Evolutionary conservation across 92 coral and sea anemone species (phyloP).

Genomic region (Siderastrea radians): DNA sequence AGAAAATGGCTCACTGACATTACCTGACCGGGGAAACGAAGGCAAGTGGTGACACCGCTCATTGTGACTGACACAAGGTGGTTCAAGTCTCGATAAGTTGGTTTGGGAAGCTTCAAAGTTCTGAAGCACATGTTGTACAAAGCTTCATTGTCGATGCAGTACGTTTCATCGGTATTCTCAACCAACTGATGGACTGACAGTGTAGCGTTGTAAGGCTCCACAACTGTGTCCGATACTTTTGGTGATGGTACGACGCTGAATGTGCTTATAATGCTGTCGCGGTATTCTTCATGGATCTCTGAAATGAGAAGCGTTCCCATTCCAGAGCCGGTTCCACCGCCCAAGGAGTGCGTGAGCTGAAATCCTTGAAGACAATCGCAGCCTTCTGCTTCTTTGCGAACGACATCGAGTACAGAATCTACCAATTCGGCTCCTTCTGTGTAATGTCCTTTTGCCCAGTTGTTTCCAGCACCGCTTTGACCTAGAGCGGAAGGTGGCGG

Average conservation of each 20-base stretch:
- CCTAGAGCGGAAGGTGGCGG: slow-evolving; percentile 64
- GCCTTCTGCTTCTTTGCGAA: slow-evolving; percentile 95
- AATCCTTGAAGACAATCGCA: slow-evolving; percentile 98
- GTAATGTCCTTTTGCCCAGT: too few species aligned
- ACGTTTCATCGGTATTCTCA: slow-evolving; percentile 83
- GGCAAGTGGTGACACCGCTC: too few species aligned
- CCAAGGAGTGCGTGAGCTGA: slow-evolving; percentile 65
- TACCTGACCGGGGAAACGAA: slow-evolving; percentile 64
- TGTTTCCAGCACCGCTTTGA: slow-evolving; percentile 92
- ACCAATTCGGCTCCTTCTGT: too few species aligned
- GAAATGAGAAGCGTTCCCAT: slow-evolving; percentile 41
- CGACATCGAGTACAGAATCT: slow-evolving; percentile 91
- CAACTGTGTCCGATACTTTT: too few species aligned
- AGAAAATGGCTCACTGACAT: too few species aligned
- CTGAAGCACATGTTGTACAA: slow-evolving; percentile 89
- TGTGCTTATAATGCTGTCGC: slow-evolving; percentile 96
- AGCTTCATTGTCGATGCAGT: slow-evolving; percentile 89
- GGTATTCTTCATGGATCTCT: slow-evolving; percentile 95
- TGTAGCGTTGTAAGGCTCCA: slow-evolving; percentile 51
- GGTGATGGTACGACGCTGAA: slow-evolving; percentile 23
- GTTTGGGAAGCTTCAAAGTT: slow-evolving; percentile 83
- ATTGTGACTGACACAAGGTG: slow-evolving; percentile 77
- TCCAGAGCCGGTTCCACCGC: too few species aligned
- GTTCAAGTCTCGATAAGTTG: slow-evolving; percentile 84
- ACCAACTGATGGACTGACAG: slow-evolving; percentile 83